These are phyloP conservation scores for Ostrea denselamellosa DNA, from an alignment of 1,140 invertebrate species.

Conservation along the genomic window DNA sequence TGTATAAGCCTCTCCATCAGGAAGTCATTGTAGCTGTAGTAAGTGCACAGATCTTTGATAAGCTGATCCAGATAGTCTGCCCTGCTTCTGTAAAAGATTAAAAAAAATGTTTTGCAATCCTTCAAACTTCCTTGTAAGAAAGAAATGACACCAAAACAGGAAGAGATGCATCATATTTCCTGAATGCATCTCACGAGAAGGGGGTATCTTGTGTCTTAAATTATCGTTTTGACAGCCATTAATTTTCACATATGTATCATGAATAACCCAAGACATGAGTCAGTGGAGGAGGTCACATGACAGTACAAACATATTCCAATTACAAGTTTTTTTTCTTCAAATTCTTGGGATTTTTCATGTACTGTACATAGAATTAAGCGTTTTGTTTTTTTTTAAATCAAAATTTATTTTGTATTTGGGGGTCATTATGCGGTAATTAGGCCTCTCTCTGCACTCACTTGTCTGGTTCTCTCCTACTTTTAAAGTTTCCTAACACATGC, in stretches of 20 bases:
- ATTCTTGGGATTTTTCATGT: too few relatives aligned
- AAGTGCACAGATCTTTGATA: slow-evolving; percentile 90
- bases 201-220: not conserved
- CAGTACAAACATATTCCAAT: not conserved
- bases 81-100: slow-evolving; percentile 82
- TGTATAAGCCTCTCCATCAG: slow-evolving; percentile 96
- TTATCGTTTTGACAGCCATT: not conserved
- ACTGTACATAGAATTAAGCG: too few relatives aligned
- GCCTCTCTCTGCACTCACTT: slow-evolving; percentile 77
- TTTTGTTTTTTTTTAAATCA: too few relatives aligned
- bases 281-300: not conserved
- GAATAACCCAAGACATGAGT: not conserved
- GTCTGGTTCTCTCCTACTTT: slow-evolving; percentile 86
- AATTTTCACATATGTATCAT: not conserved
- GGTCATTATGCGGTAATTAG: too few relatives aligned
- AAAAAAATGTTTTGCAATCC: not conserved
- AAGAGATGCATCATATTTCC: not conserved
- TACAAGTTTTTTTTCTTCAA: too few relatives aligned
- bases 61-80: slow-evolving; percentile 91
- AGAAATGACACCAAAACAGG: not conserved
- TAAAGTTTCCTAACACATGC: slow-evolving; percentile 93
- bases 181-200: not conserved
- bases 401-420: too few relatives aligned
- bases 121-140: not conserved
- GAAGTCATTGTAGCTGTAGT: slow-evolving; percentile 98